Evolutionary conservation across 1,140 invertebrate species (phyloP), one percentile per base, ranked within the genome.

Genomic region (Philotrypesis tridentata): DNA sequence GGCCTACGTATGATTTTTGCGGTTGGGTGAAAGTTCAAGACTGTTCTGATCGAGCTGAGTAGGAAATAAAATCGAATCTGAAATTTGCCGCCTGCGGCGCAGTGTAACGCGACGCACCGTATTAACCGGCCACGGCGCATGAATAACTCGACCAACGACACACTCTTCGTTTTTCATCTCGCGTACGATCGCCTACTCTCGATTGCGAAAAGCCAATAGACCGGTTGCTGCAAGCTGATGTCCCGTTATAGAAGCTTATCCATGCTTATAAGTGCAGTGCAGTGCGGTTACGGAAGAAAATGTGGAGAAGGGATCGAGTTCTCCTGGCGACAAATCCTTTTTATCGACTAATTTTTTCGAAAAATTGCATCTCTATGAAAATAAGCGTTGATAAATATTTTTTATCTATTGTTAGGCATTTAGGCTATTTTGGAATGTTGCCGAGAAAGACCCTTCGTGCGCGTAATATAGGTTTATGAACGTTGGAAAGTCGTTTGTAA

Each of bases 171-270:
- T 48, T 67, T 77, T 43, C 60, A 77, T 29, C 40, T 29, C 12
- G 25, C 17, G 9, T 14, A 4, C 12, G 5, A 31, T 55, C 74
- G 37, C 60, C 55, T 68, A 71, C 33, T 40, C 60, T 61, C 29
- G n/a, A 73, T 82, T 77, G 68, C 29, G 74, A 72, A 79, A 82
- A 73, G 17, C 33, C 31, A 61, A 77, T 76, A 77, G 55, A 73
- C 74, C 61, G 33, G 70, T 70, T 63, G 31, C 21, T 25, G 14
- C 40, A 12, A 12, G 43, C 17, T 21, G 40, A 67, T 33, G 60
- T 80, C 5, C 23, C 61, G 61, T 74, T 74, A 74, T n/a, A 75
- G 71, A 8, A 21, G 68, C 76, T 80, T 63, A n/a, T 71, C 25
- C n/a, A 14, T 29, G 33, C 4, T 37, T 37, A 37, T 5, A 37